Evolutionary conservation across 2,113 vertebrate genomes (phyloP), one percentile per base, ranked within the genome.

Genomic region (Tinamus guttatus): DNA sequence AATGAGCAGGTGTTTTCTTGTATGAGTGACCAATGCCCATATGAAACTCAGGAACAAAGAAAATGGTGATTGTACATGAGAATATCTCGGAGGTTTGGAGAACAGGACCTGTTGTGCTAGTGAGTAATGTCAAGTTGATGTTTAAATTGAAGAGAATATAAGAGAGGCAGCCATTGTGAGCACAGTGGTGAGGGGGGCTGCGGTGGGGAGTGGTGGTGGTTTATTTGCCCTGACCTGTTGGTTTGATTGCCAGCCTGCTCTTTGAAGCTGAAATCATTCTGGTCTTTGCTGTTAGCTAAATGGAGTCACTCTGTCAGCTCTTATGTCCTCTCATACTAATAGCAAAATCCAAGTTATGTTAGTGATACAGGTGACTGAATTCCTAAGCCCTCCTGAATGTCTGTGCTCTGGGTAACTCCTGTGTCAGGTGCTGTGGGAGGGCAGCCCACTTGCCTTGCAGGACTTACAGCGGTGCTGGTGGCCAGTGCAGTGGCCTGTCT

Each of bases 181-280:
- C 13, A 1, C 36, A 32, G 62, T 38, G 81, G 17, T 87, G 82
- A 76, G 54, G 83, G 83, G 43, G 18, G 40, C 84, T 85, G 54
- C 36, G 81, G 88, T 86, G 77, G 69, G 38, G 90, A 65, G 27
- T 40, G 38, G 32, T 81, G 80, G 24, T 65, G 88, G 71, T 83
- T 96, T 93, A 24, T 89, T 96, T 95, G 88, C 92, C 70, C 80
- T 80, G 84, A 10, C 34, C 89, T 80, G 54, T 54, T 63, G n/a
- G 38, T 62, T 81, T 25, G 19, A 32, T 81, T 85, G 62, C 36
- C 52, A 68, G 56, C 54, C 52, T 75, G 60, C 54, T 45, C 73
- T 73, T 49, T 22, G 86, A 73, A 74, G 77, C 62, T 78, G 67
- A 91, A 90, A 74, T 67, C 9, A 11, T 75, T 91, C 40, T 87